These are phyloP conservation scores for Belgica antarctica DNA, from an alignment of 2,888 invertebrate genomes.

Conservation along the genomic window DNA sequence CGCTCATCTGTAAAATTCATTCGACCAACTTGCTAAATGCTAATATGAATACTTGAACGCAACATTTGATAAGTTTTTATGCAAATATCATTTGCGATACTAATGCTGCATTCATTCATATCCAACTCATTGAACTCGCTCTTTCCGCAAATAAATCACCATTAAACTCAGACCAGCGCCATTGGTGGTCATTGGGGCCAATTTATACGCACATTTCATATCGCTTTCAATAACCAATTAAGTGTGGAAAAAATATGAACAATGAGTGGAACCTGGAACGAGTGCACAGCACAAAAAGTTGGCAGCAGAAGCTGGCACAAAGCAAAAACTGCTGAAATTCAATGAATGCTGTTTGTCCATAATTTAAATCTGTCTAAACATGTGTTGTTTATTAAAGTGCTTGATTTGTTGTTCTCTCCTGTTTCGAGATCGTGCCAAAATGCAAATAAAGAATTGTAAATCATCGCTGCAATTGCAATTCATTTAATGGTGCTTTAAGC, in stretches of 20 bases:
- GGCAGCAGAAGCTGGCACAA: no score
- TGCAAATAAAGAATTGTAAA: not conserved
- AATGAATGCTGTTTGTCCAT: not conserved
- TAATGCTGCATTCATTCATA: not conserved
- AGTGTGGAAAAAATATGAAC: no score
- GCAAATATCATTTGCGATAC: slow-evolving; percentile 1
- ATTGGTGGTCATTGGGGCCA: slow-evolving; percentile 10
- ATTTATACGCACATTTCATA: not conserved
- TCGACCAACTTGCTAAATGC: slow-evolving; percentile 2
- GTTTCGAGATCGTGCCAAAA: not conserved
- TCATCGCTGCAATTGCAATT: slow-evolving; percentile 13
- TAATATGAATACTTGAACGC: not conserved
- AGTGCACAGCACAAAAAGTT: no score
- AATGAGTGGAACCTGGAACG: no score
- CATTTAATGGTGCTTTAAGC: not conserved
- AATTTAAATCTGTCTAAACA: slow-evolving; percentile 19
- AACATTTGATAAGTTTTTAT: not conserved
- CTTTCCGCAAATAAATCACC: slow-evolving; percentile 22
- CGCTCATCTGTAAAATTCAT: not conserved
- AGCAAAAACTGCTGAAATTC: not conserved
- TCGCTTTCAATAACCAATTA: slow-evolving; percentile 19
- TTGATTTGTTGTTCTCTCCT: not conserved
- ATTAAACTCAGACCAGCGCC: not conserved
- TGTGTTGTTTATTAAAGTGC: slow-evolving; percentile 1
- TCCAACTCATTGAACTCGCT: not conserved